Base-by-base conservation (phyloP, 2,888 invertebrate species). In the Andrena fulva region DNA sequence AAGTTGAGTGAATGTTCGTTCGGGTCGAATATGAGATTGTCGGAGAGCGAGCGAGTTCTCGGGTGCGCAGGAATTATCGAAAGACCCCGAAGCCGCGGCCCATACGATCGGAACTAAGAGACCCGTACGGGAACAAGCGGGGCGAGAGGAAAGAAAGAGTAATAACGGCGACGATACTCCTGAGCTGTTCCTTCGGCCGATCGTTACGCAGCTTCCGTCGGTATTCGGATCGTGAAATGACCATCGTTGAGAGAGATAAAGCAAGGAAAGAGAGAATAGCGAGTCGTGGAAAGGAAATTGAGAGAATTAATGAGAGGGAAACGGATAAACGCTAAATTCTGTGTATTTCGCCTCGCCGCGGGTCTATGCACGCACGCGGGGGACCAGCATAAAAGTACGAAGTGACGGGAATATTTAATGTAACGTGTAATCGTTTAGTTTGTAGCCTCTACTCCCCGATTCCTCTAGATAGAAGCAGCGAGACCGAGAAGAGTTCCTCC, bases 381-480 rank as follows among this genome's bases (percentile, higher is more conserved):
- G 84, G 82, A 73, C 80, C 85, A 85, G 82, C 77, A 68, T 74
- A 78, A 82, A 82, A 85, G 54, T 67, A 80, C 64, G 79, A 85
- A 62, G 62, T 70, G 77, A 87, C 76, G 77, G 82, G 79, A 81
- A 82, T 90, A 88, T 89, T 90, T 90, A 89, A 90, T 89, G 88
- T 91, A 89, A 88, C 87, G 88, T 91, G 86, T 90, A 91, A 89
- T 89, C 87, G 87, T 91, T 91, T 91, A 91, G 90, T 91, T 91
- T 82, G 85, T 91, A 91, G 90, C 84, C 82, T 86, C 88, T 87
- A 80, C 82, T 82, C 80, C 82, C 80, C 73, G 72, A 64, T 78
- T 63, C 74, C 83, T 75, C 74, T 80, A 72, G 73, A 77, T 79
- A 80, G 77, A 78, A 75, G 68, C 71, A 78, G 79, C 82, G 83